Base-by-base conservation (phyloP, 2,888 invertebrate species). In the Sabatieria punctata region DNA sequence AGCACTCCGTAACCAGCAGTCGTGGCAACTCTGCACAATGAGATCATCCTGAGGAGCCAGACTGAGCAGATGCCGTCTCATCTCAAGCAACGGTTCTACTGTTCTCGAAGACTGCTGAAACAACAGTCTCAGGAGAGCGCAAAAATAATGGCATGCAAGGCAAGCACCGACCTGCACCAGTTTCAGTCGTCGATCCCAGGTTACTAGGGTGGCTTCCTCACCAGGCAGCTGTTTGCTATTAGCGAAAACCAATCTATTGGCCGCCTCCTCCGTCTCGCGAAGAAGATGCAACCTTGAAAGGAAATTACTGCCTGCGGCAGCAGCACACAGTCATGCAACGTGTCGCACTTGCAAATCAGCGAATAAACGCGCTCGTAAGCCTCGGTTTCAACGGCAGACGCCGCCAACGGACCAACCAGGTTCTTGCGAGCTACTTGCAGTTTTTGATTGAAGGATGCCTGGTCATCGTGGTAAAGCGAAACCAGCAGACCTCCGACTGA, bases 251-350 rank as follows among this genome's bases (percentile, higher is more conserved):
- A 15, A n/a, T 26, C 11, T 15, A 36, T 65, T 62, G 53, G 72
- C 70, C 2, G 73, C 70, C 61, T 77, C 75, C 57, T 82, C 78
- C 46, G 84, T 70, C 65, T 84, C 84, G 48, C 75, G 78, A 35
- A 85, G 62, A 53, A 80, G 74, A 58, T 84, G 83, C 19, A 84
- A 66, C 55, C 75, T 79, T 56, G 53, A 54, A 48, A 18, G n/a
- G 27, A 33, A 33, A 33, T 13, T 13, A 33, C n/a, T 11, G n/a
- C 13, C 33, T 33, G n/a, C 11, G n/a, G n/a, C 33, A 33, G n/a
- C 11, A 33, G 13, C n/a, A 33, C 11, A 33, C 13, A 33, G 33
- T n/a, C 11, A 11, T 11, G 33, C n/a, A 33, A 33, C 11, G 33
- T 13, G n/a, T 13, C 11, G 11, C n/a, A 33, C 33, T 33, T 33